Conservation (phyloP, 2,888 invertebrate genomes). For the Drosophila ustulata region DNA sequence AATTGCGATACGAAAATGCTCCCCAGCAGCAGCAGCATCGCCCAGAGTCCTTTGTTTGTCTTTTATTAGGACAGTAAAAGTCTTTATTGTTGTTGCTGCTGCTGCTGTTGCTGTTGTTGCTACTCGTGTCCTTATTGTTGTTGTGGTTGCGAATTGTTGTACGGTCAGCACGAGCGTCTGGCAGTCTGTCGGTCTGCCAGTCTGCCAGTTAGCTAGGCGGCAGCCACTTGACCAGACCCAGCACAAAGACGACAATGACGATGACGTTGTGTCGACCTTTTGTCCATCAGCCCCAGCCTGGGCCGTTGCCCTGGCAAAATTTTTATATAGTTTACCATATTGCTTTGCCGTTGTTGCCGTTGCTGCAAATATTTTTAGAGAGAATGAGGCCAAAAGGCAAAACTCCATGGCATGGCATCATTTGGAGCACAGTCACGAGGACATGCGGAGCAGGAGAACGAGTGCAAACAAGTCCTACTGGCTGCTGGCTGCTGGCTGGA, state of each 20-base stretch:
- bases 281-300: constrained; percentile 47
- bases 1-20: constrained; percentile 81
- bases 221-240: constrained; percentile 73
- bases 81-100: constrained; percentile 73
- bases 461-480: constrained; percentile 54
- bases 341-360: constrained; percentile 44
- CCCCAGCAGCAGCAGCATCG: constrained; percentile 37
- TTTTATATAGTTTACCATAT: constrained; percentile 75
- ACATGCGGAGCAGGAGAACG: constrained; percentile 10
- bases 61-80: constrained; percentile 84
- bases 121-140: constrained; percentile 33
- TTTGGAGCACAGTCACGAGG: constrained; percentile 53
- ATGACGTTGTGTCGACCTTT: constrained; percentile 71
- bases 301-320: constrained; percentile 56
- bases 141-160: constrained; percentile 42
- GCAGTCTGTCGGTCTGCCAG: constrained; percentile 16
- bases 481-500: not conserved
- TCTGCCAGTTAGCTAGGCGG: constrained; percentile 29
- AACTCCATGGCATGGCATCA: constrained; percentile 67
- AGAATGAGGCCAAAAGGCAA: constrained; percentile 73
- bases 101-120: constrained; percentile 44
- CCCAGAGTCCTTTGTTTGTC: constrained; percentile 79
- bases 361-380: constrained; percentile 64
- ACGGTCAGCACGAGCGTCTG: constrained; percentile 24
- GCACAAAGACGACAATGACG: constrained; percentile 71